A percentile compares a stretch with the other conserved stretches of the same genome.
These are phyloP conservation scores for Battus philenor DNA, from an alignment of 1,140 invertebrate genomes.

Conservation along the genomic window DNA sequence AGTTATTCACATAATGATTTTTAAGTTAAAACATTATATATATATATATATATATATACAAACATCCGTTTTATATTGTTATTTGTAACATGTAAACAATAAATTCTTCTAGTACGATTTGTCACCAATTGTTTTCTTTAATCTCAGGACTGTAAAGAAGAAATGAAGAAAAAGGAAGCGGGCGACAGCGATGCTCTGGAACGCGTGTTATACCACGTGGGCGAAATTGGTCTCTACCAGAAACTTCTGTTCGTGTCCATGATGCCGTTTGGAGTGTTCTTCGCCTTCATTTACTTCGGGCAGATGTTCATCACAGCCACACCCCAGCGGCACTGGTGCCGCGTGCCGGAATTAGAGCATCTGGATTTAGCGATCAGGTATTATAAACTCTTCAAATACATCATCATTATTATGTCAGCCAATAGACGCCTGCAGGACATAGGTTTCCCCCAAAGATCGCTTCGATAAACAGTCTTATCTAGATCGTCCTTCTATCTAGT, in stretches of 20 bases:
- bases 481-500: too few species aligned
- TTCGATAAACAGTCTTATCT: too few species aligned
- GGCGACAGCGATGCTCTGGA: conserved; percentile 76
- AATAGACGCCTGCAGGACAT: too few species aligned
- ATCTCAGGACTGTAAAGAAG: conserved; percentile 39
- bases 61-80: too few species aligned
- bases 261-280: conserved; percentile 74
- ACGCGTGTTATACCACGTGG: conserved; percentile 77
- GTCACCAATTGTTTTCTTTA: neutral
- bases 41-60: too few species aligned
- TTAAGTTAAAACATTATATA: too few species aligned
- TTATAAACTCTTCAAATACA: too few species aligned
- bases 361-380: conserved; percentile 49
- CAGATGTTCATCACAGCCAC: conserved; percentile 81
- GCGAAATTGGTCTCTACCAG: conserved; percentile 82
- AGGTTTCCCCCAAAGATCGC: too few species aligned
- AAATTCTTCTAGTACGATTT: too few species aligned
- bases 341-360: conserved; percentile 71
- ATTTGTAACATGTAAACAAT: too few species aligned
- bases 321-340: conserved; percentile 79
- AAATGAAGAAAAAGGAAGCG: conserved; percentile 38
- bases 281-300: conserved; percentile 82
- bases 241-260: conserved; percentile 78
- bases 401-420: too few species aligned
- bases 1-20: too few species aligned